Evolutionary conservation across 2,113 vertebrate genomes (phyloP), one percentile per base, ranked within the genome.

Genomic region (Grantiella picta): DNA sequence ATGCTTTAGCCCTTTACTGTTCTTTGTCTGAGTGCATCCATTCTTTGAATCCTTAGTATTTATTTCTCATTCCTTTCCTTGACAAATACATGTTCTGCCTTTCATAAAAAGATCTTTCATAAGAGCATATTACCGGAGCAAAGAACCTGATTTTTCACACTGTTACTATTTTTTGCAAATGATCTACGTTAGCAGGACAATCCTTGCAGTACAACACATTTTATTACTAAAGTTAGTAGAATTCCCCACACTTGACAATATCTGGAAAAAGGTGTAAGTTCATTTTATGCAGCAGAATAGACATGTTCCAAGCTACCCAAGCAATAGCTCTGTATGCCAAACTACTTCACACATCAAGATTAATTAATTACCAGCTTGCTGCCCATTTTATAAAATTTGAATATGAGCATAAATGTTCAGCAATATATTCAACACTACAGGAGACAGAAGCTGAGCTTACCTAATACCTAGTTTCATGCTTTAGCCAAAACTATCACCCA

Each of bases 341-440:
- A 82, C 56, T 73, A 14, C 25, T 49, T 61, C 45, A 47, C 15
- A 53, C 27, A 14, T 27, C 0, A 0, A 68, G n/a, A 82, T 53
- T 12, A 89, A 69, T 16, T 50, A 45, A 85, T 82, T 36, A 82
- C 19, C 50, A 72, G 18, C 31, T 40, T 69, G 49, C 44, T 90
- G 45, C 20, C 53, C 25, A 27, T 69, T 85, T 72, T 53, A 77
- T 29, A 73, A 38, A 66, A 83, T 76, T 53, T 56, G 85, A 86
- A 44, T 14, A 60, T 12, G 14, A 84, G 21, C 53, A 65, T 36
- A 52, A 76, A 61, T 38, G 15, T 38, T 89, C 38, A 52, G 40
- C 49, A 61, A 61, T 75, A 69, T 27, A 71, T 33, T 87, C 76
- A 61, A 52, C 45, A 50, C 27, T 52, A 77, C 49, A 77, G 49